A percentile compares a stretch with the other conserved stretches of the same genome.
Evolutionary conservation across 1,140 invertebrate species (phyloP).

Genomic region (Hyles vespertilio): DNA sequence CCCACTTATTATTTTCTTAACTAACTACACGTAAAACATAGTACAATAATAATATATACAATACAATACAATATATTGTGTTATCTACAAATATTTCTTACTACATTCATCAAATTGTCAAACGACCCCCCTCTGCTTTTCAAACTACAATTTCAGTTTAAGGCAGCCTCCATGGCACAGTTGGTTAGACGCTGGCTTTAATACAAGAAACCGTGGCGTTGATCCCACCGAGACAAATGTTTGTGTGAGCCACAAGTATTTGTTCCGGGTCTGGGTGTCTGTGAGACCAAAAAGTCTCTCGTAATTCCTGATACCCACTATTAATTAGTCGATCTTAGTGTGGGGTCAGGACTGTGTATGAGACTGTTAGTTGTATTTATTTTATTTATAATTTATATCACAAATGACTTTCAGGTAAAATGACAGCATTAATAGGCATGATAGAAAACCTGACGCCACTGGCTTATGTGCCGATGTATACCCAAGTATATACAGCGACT

Average conservation of each 20-base stretch:
- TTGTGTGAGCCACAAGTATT: no score
- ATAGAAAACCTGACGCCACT: constrained; percentile 79
- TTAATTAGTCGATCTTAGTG: no score
- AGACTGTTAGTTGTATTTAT: background rate
- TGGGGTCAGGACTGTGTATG: background rate
- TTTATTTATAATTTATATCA: no score
- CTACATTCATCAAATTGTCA: background rate
- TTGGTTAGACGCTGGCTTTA: background rate
- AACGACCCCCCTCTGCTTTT: background rate
- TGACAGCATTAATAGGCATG: constrained; percentile 79
- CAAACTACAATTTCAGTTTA: background rate
- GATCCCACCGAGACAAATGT: background rate
- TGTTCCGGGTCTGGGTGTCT: no score
- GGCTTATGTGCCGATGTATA: constrained; percentile 79
- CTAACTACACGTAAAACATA: no score
- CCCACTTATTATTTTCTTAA: no score
- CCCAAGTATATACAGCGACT: constrained; percentile 76
- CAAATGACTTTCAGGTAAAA: constrained; percentile 73
- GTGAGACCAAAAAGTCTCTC: no score
- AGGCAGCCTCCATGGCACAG: no score
- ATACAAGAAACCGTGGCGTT: background rate
- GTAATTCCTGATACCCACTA: no score
- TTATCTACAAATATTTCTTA: background rate
- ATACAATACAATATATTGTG: no score
- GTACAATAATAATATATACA: background rate